Percentiles rank a stretch among this genome's conserved stretches.
Conservation (phyloP, 2,888 invertebrate genomes). For the Ernsta delagoae region DNA sequence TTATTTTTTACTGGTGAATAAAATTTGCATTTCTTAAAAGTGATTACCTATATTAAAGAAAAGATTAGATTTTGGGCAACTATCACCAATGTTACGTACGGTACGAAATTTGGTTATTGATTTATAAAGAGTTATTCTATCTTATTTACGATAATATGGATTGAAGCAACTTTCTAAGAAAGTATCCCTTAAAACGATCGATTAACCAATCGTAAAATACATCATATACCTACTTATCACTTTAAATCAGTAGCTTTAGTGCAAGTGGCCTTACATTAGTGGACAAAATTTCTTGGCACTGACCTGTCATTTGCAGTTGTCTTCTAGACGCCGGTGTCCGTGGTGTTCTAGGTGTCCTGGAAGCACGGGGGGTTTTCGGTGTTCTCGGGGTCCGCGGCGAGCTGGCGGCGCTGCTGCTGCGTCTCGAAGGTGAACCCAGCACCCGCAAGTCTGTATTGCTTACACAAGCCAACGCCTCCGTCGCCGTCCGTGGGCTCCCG, state of each 20-base stretch:
- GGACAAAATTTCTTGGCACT: conserved; percentile 45
- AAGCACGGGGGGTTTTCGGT: conserved; percentile 61
- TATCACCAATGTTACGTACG: no score
- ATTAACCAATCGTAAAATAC: no score
- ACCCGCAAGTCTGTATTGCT: conserved; percentile 73
- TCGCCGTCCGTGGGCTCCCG: conserved; percentile 67
- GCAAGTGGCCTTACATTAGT: neutral
- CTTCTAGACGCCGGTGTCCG: conserved; percentile 78
- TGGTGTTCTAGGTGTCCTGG: conserved; percentile 75
- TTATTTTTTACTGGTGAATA: neutral
- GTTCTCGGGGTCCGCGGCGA: conserved; percentile 64
- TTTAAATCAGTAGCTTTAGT: no score
- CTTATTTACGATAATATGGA: no score
- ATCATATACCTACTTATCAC: no score
- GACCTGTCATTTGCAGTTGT: conserved; percentile 83
- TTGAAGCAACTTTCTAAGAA: no score
- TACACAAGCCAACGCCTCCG: conserved; percentile 73
- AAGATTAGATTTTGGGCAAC: no score
- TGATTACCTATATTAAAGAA: no score
- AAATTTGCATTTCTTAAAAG: no score
- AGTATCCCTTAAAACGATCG: no score
- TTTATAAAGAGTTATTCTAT: no score
- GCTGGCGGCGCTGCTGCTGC: conserved; percentile 58
- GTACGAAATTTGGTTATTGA: no score
- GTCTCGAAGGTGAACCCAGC: conserved; percentile 72